Conservation (phyloP, 2,113 vertebrate species). For the Hemibates koningsi region DNA sequence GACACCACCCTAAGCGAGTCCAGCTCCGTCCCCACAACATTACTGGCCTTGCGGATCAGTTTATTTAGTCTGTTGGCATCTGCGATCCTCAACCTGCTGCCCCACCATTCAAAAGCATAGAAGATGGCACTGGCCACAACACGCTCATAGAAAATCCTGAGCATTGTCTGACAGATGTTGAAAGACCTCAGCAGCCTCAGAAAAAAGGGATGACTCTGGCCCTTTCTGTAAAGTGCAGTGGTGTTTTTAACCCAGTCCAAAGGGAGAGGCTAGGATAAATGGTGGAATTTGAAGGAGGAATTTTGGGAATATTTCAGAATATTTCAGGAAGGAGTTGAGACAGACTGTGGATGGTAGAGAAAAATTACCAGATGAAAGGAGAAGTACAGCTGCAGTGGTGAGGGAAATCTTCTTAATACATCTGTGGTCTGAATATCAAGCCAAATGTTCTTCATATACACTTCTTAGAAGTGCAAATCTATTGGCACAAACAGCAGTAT, state of each 20-base stretch:
- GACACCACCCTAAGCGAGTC: neutral
- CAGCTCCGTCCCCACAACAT: neutral
- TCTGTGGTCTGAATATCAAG: neutral
- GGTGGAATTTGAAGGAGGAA: neutral
- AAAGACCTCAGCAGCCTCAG: neutral
- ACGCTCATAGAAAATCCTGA: neutral
- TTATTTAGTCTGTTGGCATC: neutral
- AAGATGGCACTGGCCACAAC: neutral
- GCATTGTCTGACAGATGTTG: neutral
- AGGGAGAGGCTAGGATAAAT: neutral
- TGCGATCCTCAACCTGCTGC: neutral
- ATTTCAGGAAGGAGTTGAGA: neutral
- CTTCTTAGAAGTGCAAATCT: neutral
- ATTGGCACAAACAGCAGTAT: neutral
- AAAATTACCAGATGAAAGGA: neutral
- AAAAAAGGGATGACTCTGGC: neutral
- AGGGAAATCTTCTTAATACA: neutral
- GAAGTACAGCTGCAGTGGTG: neutral
- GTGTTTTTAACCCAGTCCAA: neutral
- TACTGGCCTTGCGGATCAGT: neutral
- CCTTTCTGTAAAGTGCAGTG: neutral
- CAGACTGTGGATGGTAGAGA: neutral
- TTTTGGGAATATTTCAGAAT: neutral
- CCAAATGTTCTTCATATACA: neutral
- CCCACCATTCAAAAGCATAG: neutral